Conservation (phyloP, 1,140 invertebrate species). For the Rhopalosiphum maidis region DNA sequence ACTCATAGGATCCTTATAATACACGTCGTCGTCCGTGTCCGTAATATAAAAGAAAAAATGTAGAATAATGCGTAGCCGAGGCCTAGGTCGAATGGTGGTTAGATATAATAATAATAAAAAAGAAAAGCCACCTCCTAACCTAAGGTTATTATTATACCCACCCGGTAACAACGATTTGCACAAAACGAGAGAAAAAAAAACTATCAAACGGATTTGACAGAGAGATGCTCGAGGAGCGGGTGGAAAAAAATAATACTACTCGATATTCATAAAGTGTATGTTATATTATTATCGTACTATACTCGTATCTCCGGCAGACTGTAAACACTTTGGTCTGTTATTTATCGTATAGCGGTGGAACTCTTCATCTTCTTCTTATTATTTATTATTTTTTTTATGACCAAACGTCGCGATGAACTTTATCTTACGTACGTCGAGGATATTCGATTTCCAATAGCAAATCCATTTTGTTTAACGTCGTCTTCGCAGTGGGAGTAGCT, state of each 20-base stretch:
- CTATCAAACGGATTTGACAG: constrained; percentile 24
- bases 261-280: constrained; percentile 30
- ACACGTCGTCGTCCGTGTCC: not conserved
- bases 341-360: not conserved
- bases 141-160: not conserved
- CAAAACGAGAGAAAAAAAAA: not conserved
- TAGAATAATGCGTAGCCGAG: not conserved
- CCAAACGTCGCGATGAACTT: constrained; percentile 14
- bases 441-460: constrained; percentile 28
- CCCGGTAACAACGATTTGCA: not conserved
- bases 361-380: too few species aligned
- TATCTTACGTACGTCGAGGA: constrained; percentile 9
- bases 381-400: constrained; percentile 1
- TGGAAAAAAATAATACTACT: constrained; percentile 32
- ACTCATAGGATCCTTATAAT: not conserved
- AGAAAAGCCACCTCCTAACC: not conserved
- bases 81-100: not conserved
- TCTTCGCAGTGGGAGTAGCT: not conserved
- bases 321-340: constrained; percentile 41
- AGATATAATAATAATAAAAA: not conserved
- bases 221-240: not conserved
- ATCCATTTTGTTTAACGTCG: constrained; percentile 27
- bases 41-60: not conserved
- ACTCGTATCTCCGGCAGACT: constrained; percentile 44
- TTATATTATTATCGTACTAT: not conserved